A percentile compares a stretch with the other conserved stretches of the same genome.
These are phyloP conservation scores for Cochlearius cochlearius DNA, from an alignment of 2,113 vertebrate species.

Conservation along the genomic window DNA sequence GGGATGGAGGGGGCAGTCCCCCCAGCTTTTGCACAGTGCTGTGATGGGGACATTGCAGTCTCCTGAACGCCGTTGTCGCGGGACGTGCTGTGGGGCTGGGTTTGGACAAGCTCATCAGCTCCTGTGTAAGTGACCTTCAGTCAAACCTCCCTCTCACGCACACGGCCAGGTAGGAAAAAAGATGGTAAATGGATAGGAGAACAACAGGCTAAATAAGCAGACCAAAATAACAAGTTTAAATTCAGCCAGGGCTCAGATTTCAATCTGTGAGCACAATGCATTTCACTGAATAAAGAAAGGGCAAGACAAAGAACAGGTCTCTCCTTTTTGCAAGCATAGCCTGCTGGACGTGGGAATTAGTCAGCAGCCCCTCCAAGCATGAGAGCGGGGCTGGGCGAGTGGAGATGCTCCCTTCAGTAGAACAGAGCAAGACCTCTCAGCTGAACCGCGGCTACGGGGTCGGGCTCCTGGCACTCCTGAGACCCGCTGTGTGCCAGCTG, in stretches of 20 bases:
- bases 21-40: background rate
- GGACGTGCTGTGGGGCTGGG: background rate
- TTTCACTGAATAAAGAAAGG: background rate
- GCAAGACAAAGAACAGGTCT: background rate
- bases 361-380: background rate
- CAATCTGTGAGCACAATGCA: background rate
- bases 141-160: background rate
- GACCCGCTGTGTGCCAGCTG: background rate
- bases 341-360: background rate
- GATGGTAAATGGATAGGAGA: background rate
- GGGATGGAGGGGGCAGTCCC: background rate
- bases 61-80: background rate
- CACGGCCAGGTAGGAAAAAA: fast-evolving
- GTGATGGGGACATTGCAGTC: fast-evolving
- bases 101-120: background rate
- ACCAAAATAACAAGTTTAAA: background rate
- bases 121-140: background rate
- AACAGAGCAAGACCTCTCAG: background rate
- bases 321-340: fast-evolving
- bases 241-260: background rate
- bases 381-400: background rate
- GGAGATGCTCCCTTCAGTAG: background rate
- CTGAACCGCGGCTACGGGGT: background rate
- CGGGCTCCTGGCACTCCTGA: fast-evolving
- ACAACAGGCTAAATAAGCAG: background rate